Conservation (phyloP, 2,888 invertebrate genomes). For the Gandaritis pyraliata region DNA sequence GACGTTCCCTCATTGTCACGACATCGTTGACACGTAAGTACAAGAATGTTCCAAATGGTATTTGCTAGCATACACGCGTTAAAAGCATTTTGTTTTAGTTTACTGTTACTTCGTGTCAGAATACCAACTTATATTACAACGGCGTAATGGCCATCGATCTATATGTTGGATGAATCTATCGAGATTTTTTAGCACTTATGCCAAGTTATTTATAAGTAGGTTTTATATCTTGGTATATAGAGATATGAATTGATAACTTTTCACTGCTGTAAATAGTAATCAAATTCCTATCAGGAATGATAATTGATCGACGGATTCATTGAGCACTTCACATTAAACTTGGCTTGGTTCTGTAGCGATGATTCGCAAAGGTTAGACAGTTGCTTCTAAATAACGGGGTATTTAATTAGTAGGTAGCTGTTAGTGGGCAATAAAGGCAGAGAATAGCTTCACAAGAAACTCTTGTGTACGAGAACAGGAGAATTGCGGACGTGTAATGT, state of each 20-base stretch:
- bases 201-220: too few species aligned
- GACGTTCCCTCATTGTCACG: constrained; percentile 15
- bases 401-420: constrained; percentile 21
- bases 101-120: constrained; percentile 4
- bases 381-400: constrained; percentile 25
- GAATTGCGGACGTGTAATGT: not conserved
- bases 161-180: not conserved
- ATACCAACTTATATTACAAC: not conserved
- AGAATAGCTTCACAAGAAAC: constrained; percentile 10
- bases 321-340: constrained; percentile 14
- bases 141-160: not conserved
- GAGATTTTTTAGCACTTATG: not conserved
- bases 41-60: constrained; percentile 16
- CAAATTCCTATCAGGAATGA: not conserved
- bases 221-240: too few species aligned
- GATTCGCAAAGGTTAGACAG: constrained; percentile 25
- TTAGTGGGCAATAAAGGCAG: constrained; percentile 18
- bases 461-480: constrained; percentile 7
- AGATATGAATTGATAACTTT: too few species aligned
- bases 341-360: constrained; percentile 15
- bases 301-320: not conserved
- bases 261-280: not conserved
- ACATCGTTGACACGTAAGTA: constrained; percentile 10
- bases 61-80: constrained; percentile 14
- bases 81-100: constrained; percentile 15